Conservation (phyloP, 1,140 invertebrate genomes). For the Pseudomyrmex flavicornis region DNA sequence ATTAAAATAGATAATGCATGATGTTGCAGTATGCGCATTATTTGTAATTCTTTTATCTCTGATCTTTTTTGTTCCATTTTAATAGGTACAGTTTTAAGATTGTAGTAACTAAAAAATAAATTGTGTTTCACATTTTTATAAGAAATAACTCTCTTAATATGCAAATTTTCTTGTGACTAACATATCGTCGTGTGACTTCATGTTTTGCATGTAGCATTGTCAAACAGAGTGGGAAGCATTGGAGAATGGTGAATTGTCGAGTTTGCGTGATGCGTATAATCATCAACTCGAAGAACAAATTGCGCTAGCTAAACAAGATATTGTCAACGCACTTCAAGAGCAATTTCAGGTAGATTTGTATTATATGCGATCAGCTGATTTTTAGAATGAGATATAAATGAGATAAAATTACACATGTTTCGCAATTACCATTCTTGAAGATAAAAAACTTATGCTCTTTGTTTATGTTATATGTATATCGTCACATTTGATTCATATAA, state of each 20-base stretch:
- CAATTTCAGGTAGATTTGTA: slow-evolving; percentile 87
- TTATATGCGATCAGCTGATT: slow-evolving; percentile 4
- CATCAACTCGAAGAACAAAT: slow-evolving; percentile 87
- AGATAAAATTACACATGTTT: slow-evolving; percentile 4
- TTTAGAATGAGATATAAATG: slow-evolving; percentile 29
- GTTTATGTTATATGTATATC: neutral
- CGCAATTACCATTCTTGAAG: neutral
- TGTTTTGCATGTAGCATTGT: slow-evolving; percentile 82
- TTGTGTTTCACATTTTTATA: neutral
- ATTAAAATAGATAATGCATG: too few species aligned
- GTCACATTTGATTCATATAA: slow-evolving; percentile 1
- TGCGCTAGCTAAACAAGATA: slow-evolving; percentile 86
- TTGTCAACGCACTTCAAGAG: slow-evolving; percentile 86
- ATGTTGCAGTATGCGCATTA: too few species aligned
- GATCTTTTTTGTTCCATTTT: neutral
- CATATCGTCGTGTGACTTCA: slow-evolving; percentile 64
- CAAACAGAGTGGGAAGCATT: slow-evolving; percentile 81
- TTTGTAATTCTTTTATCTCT: neutral
- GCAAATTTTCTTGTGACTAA: slow-evolving; percentile 72
- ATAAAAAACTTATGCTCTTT: too few species aligned
- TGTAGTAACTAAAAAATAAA: neutral
- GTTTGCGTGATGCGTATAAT: slow-evolving; percentile 78
- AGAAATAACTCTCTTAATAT: neutral
- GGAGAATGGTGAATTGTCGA: slow-evolving; percentile 79
- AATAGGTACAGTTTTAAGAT: slow-evolving; percentile 1